A percentile compares a stretch with the other conserved stretches of the same genome.
Conservation (phyloP, 1,140 invertebrate species). For the Chelonus insularis region DNA sequence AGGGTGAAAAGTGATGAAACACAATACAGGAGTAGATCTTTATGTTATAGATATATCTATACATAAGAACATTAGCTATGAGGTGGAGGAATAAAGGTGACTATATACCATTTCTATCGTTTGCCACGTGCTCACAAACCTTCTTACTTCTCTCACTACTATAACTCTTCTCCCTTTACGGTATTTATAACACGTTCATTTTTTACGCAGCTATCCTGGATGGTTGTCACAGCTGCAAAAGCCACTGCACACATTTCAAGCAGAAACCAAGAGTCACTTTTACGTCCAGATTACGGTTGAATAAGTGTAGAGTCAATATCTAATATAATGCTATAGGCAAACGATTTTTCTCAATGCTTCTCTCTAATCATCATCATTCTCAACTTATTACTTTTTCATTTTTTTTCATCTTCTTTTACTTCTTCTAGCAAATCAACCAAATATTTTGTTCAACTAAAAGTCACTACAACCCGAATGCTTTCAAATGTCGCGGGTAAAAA, state of each 20-base stretch:
- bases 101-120: background rate
- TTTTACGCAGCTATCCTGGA: constrained; percentile 20
- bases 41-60: no score
- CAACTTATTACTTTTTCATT: background rate
- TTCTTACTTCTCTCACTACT: background rate
- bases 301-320: background rate
- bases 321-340: background rate
- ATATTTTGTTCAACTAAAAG: constrained; percentile 16
- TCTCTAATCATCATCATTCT: no score
- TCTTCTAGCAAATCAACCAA: background rate
- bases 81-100: background rate
- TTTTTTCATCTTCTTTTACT: background rate
- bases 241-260: constrained; percentile 3
- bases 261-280: background rate
- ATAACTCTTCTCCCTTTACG: background rate
- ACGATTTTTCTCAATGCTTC: background rate
- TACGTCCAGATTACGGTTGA: background rate
- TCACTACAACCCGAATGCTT: constrained; percentile 1
- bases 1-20: constrained; percentile 6
- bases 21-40: no score
- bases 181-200: constrained; percentile 28
- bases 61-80: background rate
- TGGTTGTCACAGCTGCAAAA: constrained; percentile 26
- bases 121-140: background rate
- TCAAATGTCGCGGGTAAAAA: constrained; percentile 7